Percentiles rank a stretch among this genome's conserved stretches.
phyloP scores from a whole-genome alignment of 2,888 invertebrate genomes.

The Fabriciana adippe region DNA sequence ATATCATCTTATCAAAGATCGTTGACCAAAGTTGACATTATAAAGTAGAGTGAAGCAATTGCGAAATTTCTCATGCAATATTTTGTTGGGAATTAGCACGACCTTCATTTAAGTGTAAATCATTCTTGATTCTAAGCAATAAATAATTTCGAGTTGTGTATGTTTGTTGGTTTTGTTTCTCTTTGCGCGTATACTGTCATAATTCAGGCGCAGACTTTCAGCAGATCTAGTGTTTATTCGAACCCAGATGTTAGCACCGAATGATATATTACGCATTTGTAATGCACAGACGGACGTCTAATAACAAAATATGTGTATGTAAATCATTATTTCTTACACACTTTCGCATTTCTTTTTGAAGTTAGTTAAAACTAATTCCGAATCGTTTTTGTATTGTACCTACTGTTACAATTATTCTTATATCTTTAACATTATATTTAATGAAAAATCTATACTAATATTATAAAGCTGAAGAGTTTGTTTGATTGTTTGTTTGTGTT shows the following conservation, averaged over 20 bases:
- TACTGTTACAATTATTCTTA: no score
- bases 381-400: no score
- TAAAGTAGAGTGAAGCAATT: no score
- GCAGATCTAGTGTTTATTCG: constrained; percentile 31
- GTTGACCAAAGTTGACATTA: no score
- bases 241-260: constrained; percentile 22
- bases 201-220: constrained; percentile 30
- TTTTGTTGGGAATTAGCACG: not conserved
- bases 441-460: no score
- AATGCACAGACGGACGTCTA: not conserved
- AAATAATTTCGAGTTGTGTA: constrained; percentile 27
- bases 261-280: not conserved
- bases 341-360: no score
- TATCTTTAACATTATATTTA: no score
- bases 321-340: not conserved
- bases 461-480: no score
- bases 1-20: no score
- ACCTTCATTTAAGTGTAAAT: constrained; percentile 3
- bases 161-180: constrained; percentile 28
- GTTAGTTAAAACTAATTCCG: no score
- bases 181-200: constrained; percentile 23
- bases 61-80: no score
- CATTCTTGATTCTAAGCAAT: constrained; percentile 18
- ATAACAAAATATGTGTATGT: not conserved
- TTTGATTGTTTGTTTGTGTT: no score